Evolutionary conservation across 1,140 invertebrate genomes (phyloP).

Genomic region (Drosophila albomicans): DNA sequence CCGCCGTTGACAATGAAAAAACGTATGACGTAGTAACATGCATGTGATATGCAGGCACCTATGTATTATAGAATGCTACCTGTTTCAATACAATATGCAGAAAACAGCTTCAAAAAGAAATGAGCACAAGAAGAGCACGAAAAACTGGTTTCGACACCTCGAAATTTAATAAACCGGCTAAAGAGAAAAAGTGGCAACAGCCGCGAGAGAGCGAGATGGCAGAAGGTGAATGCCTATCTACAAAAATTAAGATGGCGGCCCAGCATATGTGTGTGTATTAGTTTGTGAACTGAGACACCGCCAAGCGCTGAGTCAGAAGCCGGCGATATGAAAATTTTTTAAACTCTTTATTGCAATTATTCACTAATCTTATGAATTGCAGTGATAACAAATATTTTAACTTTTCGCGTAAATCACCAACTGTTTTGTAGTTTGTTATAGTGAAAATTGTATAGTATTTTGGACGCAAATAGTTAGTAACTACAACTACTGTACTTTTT

Average conservation of each 20-base stretch:
- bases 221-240: conserved; percentile 34
- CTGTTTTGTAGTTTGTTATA: neutral
- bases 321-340: conserved; percentile 42
- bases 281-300: conserved; percentile 29
- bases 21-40: neutral
- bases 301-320: conserved; percentile 54
- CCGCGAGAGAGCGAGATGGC: conserved; percentile 5
- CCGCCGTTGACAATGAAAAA: conserved; percentile 4
- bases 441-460: too few species aligned
- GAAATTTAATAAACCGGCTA: conserved; percentile 26
- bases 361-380: neutral
- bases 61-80: conserved; percentile 29
- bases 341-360: neutral
- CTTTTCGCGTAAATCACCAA: neutral
- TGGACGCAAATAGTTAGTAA: neutral
- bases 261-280: conserved; percentile 9
- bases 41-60: neutral
- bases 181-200: conserved; percentile 35
- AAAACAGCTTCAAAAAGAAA: conserved; percentile 32
- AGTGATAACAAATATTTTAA: neutral
- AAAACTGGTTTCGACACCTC: conserved; percentile 52
- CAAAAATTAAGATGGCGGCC: conserved; percentile 67
- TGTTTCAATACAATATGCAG: conserved; percentile 24
- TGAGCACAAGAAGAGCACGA: conserved; percentile 22
- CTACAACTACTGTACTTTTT: conserved; percentile 29